Conservation (phyloP, 64 coral and sea anemone species). For the Platygyra sinensis region DNA sequence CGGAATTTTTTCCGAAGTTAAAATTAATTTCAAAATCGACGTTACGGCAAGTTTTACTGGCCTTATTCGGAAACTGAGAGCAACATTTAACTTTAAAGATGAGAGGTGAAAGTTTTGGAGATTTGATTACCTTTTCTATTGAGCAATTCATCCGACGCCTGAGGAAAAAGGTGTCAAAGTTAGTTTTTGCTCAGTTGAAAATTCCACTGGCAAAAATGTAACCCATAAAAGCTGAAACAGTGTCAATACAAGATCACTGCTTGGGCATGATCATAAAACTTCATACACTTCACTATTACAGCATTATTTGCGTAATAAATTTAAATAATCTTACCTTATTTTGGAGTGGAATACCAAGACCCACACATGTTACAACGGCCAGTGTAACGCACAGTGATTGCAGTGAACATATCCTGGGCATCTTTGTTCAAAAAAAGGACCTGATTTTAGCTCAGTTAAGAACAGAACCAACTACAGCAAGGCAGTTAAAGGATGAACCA, state of each 20-base stretch:
- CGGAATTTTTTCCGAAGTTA: too few relatives aligned
- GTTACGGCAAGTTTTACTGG: too few relatives aligned
- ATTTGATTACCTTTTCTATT: not conserved
- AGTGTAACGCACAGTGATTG: not conserved
- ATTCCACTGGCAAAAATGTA: not conserved
- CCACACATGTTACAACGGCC: not conserved
- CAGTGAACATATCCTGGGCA: not conserved
- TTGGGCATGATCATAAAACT: not conserved
- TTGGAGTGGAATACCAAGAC: not conserved
- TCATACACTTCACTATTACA: not conserved
- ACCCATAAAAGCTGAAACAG: too few relatives aligned
- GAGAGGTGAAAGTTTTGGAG: too few relatives aligned
- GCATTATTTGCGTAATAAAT: not conserved
- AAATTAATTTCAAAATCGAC: too few relatives aligned
- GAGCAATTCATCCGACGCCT: not conserved
- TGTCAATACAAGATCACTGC: too few relatives aligned
- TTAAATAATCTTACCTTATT: not conserved
- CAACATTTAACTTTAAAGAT: too few relatives aligned
- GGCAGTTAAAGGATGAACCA: not conserved
- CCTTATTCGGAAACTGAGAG: too few relatives aligned
- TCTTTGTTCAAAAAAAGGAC: not conserved
- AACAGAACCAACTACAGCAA: not conserved
- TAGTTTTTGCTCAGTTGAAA: not conserved
- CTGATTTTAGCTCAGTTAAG: not conserved
- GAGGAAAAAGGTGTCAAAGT: not conserved